Conservation (phyloP, 2,113 vertebrate species). For the Todiramphus chloris region DNA sequence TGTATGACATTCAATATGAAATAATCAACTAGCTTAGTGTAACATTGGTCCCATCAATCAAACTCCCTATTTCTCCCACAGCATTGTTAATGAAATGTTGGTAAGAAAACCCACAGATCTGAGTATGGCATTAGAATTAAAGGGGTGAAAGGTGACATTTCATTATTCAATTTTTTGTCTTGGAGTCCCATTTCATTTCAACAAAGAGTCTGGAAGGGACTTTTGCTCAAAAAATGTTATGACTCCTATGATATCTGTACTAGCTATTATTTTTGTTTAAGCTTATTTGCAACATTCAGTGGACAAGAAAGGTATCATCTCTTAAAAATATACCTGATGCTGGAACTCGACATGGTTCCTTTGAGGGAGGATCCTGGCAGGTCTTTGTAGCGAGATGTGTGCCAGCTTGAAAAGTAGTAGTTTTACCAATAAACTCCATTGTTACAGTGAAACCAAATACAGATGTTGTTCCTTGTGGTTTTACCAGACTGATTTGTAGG, state of each 20-base stretch:
- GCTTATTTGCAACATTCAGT: background rate
- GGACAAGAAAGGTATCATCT: background rate
- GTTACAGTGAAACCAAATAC: background rate
- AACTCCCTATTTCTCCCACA: conserved; percentile 7
- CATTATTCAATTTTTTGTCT: background rate
- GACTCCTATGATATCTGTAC: background rate
- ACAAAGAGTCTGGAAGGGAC: background rate
- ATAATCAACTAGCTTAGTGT: conserved; percentile 47
- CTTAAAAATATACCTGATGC: background rate
- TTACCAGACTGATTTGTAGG: background rate
- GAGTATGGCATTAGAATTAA: background rate
- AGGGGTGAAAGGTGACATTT: conserved; percentile 15
- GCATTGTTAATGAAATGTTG: conserved; percentile 38
- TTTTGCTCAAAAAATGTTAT: background rate
- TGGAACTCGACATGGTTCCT: background rate
- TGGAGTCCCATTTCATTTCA: background rate
- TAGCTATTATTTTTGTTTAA: background rate
- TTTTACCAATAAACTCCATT: background rate
- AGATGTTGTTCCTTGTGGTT: background rate
- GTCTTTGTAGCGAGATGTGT: background rate
- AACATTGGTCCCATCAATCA: conserved; percentile 54
- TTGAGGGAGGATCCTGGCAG: background rate
- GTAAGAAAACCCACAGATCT: background rate
- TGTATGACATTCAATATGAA: conserved; percentile 59
- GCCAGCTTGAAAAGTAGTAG: background rate